A percentile compares a stretch with the other conserved stretches of the same genome.
Conservation (phyloP, 2,113 vertebrate genomes). For the Perccottus glenii region DNA sequence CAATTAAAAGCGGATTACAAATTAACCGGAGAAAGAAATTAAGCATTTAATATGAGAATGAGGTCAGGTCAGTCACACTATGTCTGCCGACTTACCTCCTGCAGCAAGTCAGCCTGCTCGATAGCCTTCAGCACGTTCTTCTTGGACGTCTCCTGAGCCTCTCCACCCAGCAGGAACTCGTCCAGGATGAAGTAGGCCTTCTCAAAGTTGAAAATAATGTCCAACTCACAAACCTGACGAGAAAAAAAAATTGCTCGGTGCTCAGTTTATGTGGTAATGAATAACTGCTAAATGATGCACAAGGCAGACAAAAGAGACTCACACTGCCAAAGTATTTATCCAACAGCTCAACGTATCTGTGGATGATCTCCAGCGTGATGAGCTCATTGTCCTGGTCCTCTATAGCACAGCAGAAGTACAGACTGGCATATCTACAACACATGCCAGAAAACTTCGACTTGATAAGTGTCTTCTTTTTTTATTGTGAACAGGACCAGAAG, state of each 20-base stretch:
- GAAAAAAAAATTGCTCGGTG: no score
- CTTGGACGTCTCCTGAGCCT: constrained; percentile 98
- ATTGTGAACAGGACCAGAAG: not conserved
- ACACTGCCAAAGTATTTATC: constrained; percentile 99
- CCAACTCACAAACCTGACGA: constrained; percentile 83
- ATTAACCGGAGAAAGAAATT: not conserved
- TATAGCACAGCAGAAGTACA: constrained; percentile 99
- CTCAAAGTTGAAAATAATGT: constrained; percentile 85
- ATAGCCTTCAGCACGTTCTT: constrained; percentile 88
- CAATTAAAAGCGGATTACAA: not conserved
- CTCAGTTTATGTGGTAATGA: no score
- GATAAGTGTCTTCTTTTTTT: not conserved
- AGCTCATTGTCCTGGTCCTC: constrained; percentile 98
- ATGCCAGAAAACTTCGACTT: not conserved
- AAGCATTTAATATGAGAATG: not conserved
- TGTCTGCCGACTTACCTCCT: constrained; percentile 87
- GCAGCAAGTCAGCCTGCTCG: constrained; percentile 93
- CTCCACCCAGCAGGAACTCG: constrained; percentile 95
- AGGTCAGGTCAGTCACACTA: not conserved
- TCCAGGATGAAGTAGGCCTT: constrained; percentile 92
- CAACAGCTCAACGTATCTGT: constrained; percentile 98
- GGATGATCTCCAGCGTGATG: constrained; percentile 99
- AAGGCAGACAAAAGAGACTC: constrained; percentile 54
- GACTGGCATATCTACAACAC: constrained; percentile 91
- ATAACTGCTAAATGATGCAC: not conserved